These are phyloP conservation scores for Nannobrachium achirus DNA, from an alignment of 2,113 vertebrate genomes.

Conservation along the genomic window DNA sequence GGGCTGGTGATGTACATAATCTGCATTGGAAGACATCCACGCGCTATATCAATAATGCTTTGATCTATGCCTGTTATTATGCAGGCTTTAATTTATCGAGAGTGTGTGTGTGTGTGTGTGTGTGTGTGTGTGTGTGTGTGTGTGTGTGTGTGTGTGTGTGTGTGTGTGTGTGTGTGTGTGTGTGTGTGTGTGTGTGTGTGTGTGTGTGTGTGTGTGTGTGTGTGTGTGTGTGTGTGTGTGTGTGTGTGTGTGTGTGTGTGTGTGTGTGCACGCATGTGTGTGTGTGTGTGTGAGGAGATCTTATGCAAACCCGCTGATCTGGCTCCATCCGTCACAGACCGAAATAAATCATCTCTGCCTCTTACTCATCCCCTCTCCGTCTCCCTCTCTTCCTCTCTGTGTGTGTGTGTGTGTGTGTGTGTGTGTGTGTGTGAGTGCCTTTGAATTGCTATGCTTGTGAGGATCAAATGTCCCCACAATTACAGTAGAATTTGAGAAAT, in stretches of 20 bases:
- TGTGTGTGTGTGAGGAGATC: background rate
- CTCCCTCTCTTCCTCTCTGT: background rate
- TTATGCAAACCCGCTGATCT: constrained; percentile 14
- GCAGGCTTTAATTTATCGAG: constrained; percentile 3
- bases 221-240: background rate
- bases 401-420: too few relatives aligned
- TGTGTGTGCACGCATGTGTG: background rate
- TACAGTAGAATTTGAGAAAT: too few relatives aligned
- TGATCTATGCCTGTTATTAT: constrained; percentile 4
- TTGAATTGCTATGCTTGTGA: too few relatives aligned
- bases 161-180: background rate
- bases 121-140: background rate
- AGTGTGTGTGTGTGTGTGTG: background rate
- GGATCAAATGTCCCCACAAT: too few relatives aligned
- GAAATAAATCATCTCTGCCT: constrained; percentile 24
- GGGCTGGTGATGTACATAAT: background rate
- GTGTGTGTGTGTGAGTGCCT: too few relatives aligned
- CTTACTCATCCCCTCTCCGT: constrained; percentile 5
- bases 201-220: background rate
- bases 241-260: constrained; percentile 3
- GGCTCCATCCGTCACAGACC: background rate
- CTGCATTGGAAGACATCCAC: constrained; percentile 1
- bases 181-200: background rate
- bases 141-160: background rate
- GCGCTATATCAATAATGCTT: constrained; percentile 12